Conservation (phyloP, 2,113 vertebrate genomes). For the Cephalopholis sonnerati region DNA sequence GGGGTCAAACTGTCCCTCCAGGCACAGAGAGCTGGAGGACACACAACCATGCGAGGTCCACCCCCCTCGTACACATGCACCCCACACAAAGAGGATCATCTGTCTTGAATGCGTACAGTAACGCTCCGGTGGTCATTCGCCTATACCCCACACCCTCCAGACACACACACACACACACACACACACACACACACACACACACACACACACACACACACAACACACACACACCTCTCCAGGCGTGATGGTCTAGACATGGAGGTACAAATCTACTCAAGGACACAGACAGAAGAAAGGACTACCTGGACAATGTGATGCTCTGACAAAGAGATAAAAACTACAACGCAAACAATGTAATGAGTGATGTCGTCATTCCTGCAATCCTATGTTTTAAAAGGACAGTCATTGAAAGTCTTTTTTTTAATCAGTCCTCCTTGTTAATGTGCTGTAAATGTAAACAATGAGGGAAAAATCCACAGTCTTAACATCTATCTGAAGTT, state of each 20-base stretch:
- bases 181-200: not conserved
- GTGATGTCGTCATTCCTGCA: not conserved
- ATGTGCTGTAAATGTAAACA: no score
- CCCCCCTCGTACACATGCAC: not conserved
- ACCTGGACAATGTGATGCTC: constrained; percentile 12
- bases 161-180: not conserved
- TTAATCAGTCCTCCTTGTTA: not conserved
- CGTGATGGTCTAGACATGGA: constrained; percentile 39
- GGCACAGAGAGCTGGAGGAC: constrained; percentile 3
- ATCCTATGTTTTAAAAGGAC: not conserved
- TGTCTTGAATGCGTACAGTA: constrained; percentile 51
- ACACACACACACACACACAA: constrained; percentile 1
- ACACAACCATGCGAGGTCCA: not conserved
- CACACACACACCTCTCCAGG: not conserved
- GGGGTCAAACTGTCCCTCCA: constrained; percentile 24
- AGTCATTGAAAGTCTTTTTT: not conserved
- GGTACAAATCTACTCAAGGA: constrained; percentile 29
- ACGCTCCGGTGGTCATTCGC: constrained; percentile 49
- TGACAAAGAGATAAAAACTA: constrained; percentile 21
- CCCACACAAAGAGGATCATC: constrained; percentile 60
- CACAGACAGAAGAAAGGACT: constrained; percentile 24
- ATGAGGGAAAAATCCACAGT: no score
- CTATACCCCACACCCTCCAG: not conserved
- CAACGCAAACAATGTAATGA: constrained; percentile 4
- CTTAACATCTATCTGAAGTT: not conserved